Conservation (phyloP, 2,888 invertebrate species). For the Timandra comae region DNA sequence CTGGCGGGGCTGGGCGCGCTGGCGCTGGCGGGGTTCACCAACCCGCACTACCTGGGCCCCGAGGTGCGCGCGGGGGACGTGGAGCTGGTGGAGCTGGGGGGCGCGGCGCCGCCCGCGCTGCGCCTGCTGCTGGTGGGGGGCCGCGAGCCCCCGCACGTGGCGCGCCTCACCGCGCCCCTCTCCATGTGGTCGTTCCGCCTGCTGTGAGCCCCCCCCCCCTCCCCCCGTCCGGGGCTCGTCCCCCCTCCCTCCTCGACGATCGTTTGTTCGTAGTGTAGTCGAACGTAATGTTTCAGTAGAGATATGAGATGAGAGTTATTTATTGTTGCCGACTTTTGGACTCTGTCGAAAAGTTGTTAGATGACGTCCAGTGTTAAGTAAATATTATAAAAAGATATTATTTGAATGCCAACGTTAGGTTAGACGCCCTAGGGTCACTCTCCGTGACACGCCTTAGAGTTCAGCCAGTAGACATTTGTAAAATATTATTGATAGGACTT, state of each 20-base stretch:
- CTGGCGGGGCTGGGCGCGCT: constrained; percentile 74
- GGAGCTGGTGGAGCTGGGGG: constrained; percentile 52
- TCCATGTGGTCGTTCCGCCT: constrained; percentile 87
- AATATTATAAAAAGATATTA: too few species aligned
- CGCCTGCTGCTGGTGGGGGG: constrained; percentile 77
- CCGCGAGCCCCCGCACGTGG: constrained; percentile 85
- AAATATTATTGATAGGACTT: too few species aligned
- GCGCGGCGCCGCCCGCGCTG: constrained; percentile 41
- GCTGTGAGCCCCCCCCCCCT: constrained; percentile 27
- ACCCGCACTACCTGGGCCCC: constrained; percentile 85
- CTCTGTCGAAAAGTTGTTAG: too few species aligned
- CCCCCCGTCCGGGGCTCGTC: constrained; percentile 12
- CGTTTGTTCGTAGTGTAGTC: too few species aligned
- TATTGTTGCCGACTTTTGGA: too few species aligned
- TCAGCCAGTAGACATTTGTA: too few species aligned
- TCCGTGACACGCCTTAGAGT: too few species aligned
- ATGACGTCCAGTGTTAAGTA: too few species aligned
- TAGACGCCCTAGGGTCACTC: too few species aligned
- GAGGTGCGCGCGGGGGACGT: constrained; percentile 82
- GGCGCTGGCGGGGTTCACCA: constrained; percentile 80
- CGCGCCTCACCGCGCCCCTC: constrained; percentile 84
- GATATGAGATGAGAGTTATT: background rate
- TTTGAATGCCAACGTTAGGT: too few species aligned
- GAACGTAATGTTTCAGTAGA: too few species aligned
- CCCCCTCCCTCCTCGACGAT: background rate